Conservation (phyloP, 2,888 invertebrate genomes). For the Drosophila barbarae region DNA sequence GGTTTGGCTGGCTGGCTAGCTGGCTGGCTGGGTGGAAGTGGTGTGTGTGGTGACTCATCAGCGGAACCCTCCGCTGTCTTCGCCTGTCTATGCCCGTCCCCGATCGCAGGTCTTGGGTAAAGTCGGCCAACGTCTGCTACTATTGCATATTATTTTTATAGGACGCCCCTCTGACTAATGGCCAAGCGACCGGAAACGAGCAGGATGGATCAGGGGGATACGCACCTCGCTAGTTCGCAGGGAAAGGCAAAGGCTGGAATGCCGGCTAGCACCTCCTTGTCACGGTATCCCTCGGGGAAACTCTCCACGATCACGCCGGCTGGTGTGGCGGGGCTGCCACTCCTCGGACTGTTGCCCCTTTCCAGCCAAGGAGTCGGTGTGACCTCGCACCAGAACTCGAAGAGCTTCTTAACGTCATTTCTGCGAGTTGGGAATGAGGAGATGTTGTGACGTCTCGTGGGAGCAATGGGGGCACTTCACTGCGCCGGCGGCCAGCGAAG, state of each 20-base stretch:
- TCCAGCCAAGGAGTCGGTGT: slow-evolving; percentile 67
- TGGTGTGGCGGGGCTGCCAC: slow-evolving; percentile 56
- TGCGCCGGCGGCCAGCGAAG: slow-evolving; percentile 47
- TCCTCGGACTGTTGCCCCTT: slow-evolving; percentile 55
- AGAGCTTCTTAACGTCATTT: slow-evolving; percentile 79
- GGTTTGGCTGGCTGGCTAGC: slow-evolving; percentile 15
- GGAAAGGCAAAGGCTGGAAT: slow-evolving; percentile 96
- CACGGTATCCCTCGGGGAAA: slow-evolving; percentile 90
- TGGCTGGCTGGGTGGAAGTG: slow-evolving; percentile 25
- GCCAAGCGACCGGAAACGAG: slow-evolving; percentile 34
- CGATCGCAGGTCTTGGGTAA: slow-evolving; percentile 32
- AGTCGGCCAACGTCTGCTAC: slow-evolving; percentile 8
- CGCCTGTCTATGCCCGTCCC: slow-evolving; percentile 16
- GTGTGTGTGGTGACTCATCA: slow-evolving; percentile 48
- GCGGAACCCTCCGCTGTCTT: slow-evolving; percentile 17
- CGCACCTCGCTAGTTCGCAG: slow-evolving; percentile 88
- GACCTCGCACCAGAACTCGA: slow-evolving; percentile 80
- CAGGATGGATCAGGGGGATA: slow-evolving; percentile 57
- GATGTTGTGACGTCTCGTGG: slow-evolving; percentile 22
- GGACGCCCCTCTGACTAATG: slow-evolving; percentile 38
- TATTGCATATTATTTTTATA: slow-evolving; percentile 27
- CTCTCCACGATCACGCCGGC: slow-evolving; percentile 86
- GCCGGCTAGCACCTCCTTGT: slow-evolving; percentile 91
- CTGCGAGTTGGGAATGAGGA: slow-evolving; percentile 8
- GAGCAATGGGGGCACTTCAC: slow-evolving; percentile 11